phyloP scores from a whole-genome alignment of 2,888 invertebrate species.

The Cerceris rybyensis region DNA sequence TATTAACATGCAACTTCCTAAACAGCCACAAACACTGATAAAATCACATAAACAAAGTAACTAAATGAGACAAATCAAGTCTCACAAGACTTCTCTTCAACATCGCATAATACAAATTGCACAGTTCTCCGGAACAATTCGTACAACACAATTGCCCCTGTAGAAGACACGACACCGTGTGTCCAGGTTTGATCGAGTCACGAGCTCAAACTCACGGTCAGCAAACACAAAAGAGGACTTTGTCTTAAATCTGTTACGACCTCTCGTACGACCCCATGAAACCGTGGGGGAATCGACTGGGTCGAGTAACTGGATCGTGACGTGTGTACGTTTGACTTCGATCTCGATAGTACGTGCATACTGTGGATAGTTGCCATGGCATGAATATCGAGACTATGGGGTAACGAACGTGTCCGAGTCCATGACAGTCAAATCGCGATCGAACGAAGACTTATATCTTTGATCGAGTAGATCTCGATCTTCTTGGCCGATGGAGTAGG shows the following conservation, averaged over 20 bases:
- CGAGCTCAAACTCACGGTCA: conserved; percentile 43
- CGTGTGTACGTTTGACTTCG: conserved; percentile 40
- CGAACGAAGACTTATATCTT: conserved; percentile 10
- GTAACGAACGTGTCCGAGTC: conserved; percentile 3
- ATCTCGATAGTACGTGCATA: conserved; percentile 22
- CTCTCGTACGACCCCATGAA: conserved; percentile 31
- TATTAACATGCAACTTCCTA: too few species aligned
- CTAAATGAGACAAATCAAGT: too few species aligned
- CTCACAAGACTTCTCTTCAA: too few species aligned
- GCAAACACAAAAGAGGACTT: conserved; percentile 33
- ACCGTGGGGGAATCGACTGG: conserved; percentile 39
- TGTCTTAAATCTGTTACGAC: conserved; percentile 38
- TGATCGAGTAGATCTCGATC: conserved; percentile 52
- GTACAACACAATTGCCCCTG: conserved; percentile 12
- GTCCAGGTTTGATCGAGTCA: conserved; percentile 16
- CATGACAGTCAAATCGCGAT: conserved; percentile 15
- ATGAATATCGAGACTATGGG: not conserved
- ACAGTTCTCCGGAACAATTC: not conserved
- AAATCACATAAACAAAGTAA: too few species aligned
- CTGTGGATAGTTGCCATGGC: too few species aligned
- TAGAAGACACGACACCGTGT: conserved; percentile 20
- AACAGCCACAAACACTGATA: too few species aligned
- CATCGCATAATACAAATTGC: too few species aligned
- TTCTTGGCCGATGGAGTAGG: conserved; percentile 19
- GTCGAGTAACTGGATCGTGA: conserved; percentile 68